Base-by-base conservation (phyloP, 2,888 invertebrate species). In the Osmoderma eremita region DNA sequence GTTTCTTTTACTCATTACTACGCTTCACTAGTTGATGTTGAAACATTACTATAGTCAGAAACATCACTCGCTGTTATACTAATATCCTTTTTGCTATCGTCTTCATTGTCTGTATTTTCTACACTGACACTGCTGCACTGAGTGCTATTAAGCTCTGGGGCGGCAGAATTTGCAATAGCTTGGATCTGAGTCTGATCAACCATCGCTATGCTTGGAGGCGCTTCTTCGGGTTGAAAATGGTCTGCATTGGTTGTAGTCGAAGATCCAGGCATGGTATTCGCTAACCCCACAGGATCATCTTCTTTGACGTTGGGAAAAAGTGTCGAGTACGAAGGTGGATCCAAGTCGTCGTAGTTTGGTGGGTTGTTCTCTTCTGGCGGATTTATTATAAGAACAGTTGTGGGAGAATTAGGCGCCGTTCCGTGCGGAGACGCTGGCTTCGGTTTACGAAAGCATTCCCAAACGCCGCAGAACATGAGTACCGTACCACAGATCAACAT, bases 401-500 rank as follows among this genome's bases (percentile, higher is more conserved):
- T 76, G 4, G 79, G 76, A 39, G 73, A 73, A n/a, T 24, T 45
- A 4, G 20, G 18, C 15, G 24, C 24, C 5, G 41, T 24, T 24
- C 24, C 45, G 4, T 24, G 12, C 13, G 70, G 68, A 12, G 54
- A 8, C 10, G 69, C 38, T 65, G 74, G 17, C 68, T 69, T 64
- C 71, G 76, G 20, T 69, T 71, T 42, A 69, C 75, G 56, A 6
- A 75, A 70, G 70, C 82, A 83, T 69, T 84, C 90, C 90, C 90
- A 90, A 71, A 90, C 84, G 15, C 90, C 85, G 74, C 90, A 90
- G 80, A 90, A 88, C 83, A 90, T 86, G 73, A 91, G 84, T 42
- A 90, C 87, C 10, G 88, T 87, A 18, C 89, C 90, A 77, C 90
- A 90, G 71, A 90, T 85, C 41, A 90, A 81, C 87, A 90, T 89